Conservation (phyloP, 2,888 invertebrate genomes). For the Phytoseiulus persimilis region DNA sequence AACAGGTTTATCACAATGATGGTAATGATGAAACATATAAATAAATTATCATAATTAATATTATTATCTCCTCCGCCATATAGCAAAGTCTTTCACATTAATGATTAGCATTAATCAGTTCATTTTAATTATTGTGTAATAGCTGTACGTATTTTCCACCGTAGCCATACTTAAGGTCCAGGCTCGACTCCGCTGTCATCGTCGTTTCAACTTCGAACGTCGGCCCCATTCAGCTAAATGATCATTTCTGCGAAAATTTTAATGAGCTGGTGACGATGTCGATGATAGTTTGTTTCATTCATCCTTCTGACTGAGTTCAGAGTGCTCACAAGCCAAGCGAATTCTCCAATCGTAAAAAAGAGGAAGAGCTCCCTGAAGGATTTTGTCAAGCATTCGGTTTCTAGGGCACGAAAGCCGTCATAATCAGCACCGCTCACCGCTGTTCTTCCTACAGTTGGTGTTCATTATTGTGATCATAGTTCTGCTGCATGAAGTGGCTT, state of each 20-base stretch:
- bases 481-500: background rate
- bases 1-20: constrained; percentile 38
- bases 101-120: background rate
- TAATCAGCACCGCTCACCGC: background rate
- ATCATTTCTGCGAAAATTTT: background rate
- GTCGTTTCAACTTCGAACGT: background rate
- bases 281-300: background rate
- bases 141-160: background rate
- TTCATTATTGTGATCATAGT: background rate
- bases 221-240: background rate
- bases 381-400: too few relatives aligned
- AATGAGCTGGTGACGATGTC: background rate
- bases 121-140: background rate
- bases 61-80: background rate
- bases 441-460: background rate
- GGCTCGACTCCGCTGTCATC: background rate
- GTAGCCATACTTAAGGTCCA: background rate
- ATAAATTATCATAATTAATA: constrained; percentile 35
- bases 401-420: too few relatives aligned
- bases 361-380: too few relatives aligned
- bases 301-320: too few relatives aligned
- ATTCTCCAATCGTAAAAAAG: too few relatives aligned
- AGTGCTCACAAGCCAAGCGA: too few relatives aligned
- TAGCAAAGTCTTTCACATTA: background rate
- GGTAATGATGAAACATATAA: constrained; percentile 25